Conservation (phyloP, 2,888 invertebrate genomes). For the Abrostola tripartita region DNA sequence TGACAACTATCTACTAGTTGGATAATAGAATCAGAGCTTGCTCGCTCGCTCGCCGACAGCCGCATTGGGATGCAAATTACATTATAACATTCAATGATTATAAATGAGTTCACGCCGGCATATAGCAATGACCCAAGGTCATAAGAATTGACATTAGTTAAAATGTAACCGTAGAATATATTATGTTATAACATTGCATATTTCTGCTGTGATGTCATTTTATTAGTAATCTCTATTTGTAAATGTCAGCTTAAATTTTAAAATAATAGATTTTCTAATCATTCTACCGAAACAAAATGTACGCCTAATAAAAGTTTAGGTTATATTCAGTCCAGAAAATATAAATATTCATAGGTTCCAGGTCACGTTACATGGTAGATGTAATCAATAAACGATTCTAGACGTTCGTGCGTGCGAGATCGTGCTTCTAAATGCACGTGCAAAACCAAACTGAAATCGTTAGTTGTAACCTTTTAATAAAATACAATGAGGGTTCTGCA, state of each 20-base stretch:
- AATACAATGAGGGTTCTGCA: too few relatives aligned
- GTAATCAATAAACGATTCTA: too few relatives aligned
- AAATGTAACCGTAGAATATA: conserved; percentile 34
- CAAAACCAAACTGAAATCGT: too few relatives aligned
- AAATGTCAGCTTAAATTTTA: background rate
- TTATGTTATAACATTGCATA: conserved; percentile 20
- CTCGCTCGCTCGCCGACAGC: conserved; percentile 58
- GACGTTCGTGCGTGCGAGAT: too few relatives aligned
- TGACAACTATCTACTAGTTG: conserved; percentile 20
- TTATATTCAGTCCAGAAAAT: background rate
- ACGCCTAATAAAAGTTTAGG: background rate
- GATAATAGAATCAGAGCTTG: conserved; percentile 61
- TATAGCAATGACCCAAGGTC: conserved; percentile 69
- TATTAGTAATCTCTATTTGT: background rate
- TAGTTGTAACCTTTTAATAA: too few relatives aligned
- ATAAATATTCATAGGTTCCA: too few relatives aligned
- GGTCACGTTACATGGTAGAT: too few relatives aligned
- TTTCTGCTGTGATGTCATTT: conserved; percentile 17
- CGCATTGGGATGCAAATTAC: conserved; percentile 73
- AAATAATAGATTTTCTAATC: background rate
- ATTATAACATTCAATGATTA: conserved; percentile 66
- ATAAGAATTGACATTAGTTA: conserved; percentile 54
- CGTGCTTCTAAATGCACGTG: too few relatives aligned
- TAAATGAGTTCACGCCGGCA: conserved; percentile 68
- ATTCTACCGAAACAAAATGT: background rate